Percentiles rank a stretch among this genome's conserved stretches.
Evolutionary conservation across 2,888 invertebrate genomes (phyloP).

Genomic region (Penaeus monodon): DNA sequence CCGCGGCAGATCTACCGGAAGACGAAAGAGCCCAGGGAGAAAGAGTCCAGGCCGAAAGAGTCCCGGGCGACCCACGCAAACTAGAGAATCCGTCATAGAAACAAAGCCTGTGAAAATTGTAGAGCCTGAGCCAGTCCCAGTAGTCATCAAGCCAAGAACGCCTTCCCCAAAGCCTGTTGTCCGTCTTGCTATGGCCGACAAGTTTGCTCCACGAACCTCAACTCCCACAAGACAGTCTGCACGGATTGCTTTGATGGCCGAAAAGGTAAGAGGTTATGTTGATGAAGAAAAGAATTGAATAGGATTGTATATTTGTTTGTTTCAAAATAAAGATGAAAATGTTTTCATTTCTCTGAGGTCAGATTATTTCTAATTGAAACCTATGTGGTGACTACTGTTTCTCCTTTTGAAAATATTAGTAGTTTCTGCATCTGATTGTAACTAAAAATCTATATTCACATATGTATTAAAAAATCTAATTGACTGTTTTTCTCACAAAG

Average conservation of each 20-base stretch:
- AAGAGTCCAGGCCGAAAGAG: constrained; percentile 1
- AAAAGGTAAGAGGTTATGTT: constrained; percentile 16
- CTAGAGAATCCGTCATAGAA: neutral
- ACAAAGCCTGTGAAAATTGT: neutral
- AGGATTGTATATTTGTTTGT: neutral
- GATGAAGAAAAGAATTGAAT: neutral
- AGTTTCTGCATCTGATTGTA: neutral
- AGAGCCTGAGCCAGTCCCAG: neutral
- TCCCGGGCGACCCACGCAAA: neutral
- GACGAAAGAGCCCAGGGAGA: neutral
- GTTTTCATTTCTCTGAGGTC: neutral
- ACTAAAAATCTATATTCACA: neutral
- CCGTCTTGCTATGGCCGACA: constrained; percentile 18
- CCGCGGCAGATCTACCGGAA: constrained; percentile 23
- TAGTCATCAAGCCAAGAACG: no score
- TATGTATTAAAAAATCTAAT: neutral
- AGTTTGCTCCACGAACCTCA: constrained; percentile 31
- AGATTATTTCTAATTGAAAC: neutral
- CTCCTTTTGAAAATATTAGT: no score
- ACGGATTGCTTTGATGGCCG: constrained; percentile 14
- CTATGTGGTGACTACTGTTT: neutral
- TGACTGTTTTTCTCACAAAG: neutral
- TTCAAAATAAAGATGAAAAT: neutral
- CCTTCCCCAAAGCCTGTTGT: neutral
- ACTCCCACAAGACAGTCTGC: constrained; percentile 46